A percentile compares a stretch with the other conserved stretches of the same genome.
Evolutionary conservation across 2,888 invertebrate genomes (phyloP).

Genomic region (Vannuccia rotundouncinata): DNA sequence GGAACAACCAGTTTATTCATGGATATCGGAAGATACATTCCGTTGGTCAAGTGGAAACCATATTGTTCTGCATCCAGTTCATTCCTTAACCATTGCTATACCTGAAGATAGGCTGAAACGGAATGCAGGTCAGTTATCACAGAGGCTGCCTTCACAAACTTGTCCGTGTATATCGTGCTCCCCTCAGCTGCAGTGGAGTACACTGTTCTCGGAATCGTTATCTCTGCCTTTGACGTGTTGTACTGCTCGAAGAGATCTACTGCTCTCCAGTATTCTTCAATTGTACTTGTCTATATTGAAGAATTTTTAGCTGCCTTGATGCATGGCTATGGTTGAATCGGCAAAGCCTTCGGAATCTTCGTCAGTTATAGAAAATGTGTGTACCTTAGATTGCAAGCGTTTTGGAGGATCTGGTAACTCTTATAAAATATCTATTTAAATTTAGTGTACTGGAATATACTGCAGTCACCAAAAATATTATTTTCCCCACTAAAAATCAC

Average conservation of each 20-base stretch:
- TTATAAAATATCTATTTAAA: background rate
- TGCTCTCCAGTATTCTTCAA: conserved; percentile 6
- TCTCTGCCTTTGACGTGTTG: too few relatives aligned
- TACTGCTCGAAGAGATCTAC: conserved; percentile 2
- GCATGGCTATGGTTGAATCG: too few relatives aligned
- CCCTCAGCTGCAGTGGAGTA: conserved; percentile 5
- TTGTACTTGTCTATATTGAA: too few relatives aligned
- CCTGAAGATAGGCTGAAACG: too few relatives aligned
- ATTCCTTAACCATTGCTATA: conserved; percentile 13
- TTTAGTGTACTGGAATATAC: background rate
- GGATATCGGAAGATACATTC: conserved; percentile 7
- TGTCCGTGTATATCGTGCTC: conserved; percentile 8
- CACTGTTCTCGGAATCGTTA: too few relatives aligned
- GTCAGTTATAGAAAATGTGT: too few relatives aligned
- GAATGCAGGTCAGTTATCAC: conserved; percentile 26
- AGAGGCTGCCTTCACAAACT: conserved; percentile 15
- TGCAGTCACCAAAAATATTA: background rate
- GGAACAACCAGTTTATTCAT: background rate
- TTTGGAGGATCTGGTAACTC: background rate
- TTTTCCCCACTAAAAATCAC: background rate
- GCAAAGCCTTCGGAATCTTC: too few relatives aligned
- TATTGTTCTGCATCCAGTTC: background rate
- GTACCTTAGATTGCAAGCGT: background rate
- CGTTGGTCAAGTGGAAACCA: conserved; percentile 11
- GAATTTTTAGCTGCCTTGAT: too few relatives aligned